Percentiles rank a stretch among this genome's conserved stretches.
phyloP scores from a whole-genome alignment of 2,113 vertebrate species.

The Planiliza haematocheilus region DNA sequence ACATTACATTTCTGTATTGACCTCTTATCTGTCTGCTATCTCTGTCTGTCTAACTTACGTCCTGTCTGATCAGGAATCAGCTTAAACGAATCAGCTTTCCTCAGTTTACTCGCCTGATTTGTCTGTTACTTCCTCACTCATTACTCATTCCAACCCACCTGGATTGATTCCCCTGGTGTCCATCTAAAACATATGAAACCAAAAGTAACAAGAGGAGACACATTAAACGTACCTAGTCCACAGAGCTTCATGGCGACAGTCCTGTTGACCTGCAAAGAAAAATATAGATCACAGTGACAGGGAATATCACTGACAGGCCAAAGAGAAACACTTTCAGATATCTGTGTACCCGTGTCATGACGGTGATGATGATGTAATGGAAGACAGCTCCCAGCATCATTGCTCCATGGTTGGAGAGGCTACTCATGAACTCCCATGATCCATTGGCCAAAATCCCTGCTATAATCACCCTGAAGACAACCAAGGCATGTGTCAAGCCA shows the following conservation, averaged over 20 bases:
- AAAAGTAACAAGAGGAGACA: background rate
- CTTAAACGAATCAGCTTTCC: background rate
- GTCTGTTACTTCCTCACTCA: background rate
- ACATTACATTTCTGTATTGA: too few relatives aligned
- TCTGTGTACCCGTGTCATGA: constrained; percentile 86
- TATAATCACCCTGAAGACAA: constrained; percentile 89
- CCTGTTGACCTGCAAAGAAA: constrained; percentile 87
- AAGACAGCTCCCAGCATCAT: constrained; percentile 88
- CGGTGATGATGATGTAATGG: constrained; percentile 90
- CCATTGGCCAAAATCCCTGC: constrained; percentile 79
- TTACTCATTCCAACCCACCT: background rate
- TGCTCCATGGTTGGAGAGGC: constrained; percentile 80
- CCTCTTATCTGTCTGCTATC: too few relatives aligned
- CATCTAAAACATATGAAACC: too few relatives aligned
- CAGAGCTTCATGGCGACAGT: constrained; percentile 88
- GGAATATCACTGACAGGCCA: background rate
- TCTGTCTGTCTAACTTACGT: constrained; percentile 15
- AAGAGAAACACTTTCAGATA: constrained; percentile 4
- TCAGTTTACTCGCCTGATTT: background rate
- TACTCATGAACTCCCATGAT: constrained; percentile 70
- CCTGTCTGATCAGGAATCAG: constrained; percentile 4
- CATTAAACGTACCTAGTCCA: constrained; percentile 83
- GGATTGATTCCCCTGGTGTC: background rate
- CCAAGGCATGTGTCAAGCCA: constrained; percentile 87
- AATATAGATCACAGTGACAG: constrained; percentile 5